Evolutionary conservation across 2,888 invertebrate species (phyloP).

Genomic region (Agrotis ipsilon): DNA sequence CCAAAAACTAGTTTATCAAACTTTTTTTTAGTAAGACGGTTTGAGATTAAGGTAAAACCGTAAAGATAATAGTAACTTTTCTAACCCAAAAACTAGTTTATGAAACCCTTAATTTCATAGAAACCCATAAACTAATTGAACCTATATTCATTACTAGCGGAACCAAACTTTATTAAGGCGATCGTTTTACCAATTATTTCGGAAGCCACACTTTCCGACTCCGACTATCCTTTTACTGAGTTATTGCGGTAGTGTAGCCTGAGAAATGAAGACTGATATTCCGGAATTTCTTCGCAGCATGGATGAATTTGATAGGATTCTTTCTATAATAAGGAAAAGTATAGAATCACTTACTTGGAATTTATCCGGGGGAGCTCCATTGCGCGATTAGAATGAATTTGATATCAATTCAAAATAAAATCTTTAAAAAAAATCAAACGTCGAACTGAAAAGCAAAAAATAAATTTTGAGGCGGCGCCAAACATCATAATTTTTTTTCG

Average conservation of each 20-base stretch:
- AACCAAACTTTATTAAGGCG: slow-evolving; percentile 51
- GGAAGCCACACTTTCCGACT: slow-evolving; percentile 49
- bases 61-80: background rate
- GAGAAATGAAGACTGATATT: slow-evolving; percentile 60
- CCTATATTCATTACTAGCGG: background rate
- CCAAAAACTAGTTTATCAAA: too few relatives aligned
- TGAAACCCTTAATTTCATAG: background rate
- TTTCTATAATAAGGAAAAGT: too few relatives aligned
- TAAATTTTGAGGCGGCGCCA: too few relatives aligned
- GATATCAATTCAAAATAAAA: too few relatives aligned
- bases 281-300: slow-evolving; percentile 49
- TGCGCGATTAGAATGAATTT: too few relatives aligned
- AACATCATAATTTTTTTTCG: too few relatives aligned
- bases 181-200: slow-evolving; percentile 67
- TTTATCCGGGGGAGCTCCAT: too few relatives aligned
- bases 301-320: slow-evolving; percentile 38
- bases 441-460: too few relatives aligned
- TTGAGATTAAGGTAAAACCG: too few relatives aligned
- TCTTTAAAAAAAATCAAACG: too few relatives aligned
- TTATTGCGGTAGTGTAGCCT: slow-evolving; percentile 46
- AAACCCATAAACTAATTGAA: slow-evolving; percentile 2
- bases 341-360: too few relatives aligned
- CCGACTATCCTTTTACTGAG: slow-evolving; percentile 55
- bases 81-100: background rate
- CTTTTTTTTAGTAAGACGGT: too few relatives aligned